phyloP scores from a whole-genome alignment of 2,797 vertebrate species.

The Sandelia bainsii region DNA sequence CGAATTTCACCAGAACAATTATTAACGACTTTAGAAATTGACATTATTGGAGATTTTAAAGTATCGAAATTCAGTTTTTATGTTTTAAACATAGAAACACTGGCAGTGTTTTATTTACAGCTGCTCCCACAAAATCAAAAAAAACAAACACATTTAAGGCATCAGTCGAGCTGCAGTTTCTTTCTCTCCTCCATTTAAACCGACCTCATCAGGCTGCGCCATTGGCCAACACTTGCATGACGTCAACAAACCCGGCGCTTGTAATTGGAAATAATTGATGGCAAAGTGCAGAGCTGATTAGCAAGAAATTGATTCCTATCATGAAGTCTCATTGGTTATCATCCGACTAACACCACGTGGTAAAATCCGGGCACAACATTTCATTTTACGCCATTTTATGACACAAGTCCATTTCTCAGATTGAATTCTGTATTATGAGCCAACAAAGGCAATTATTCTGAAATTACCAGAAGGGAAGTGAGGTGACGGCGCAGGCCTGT shows the following conservation, averaged over 20 bases:
- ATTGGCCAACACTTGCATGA: slow-evolving; percentile 65
- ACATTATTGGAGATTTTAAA: neutral
- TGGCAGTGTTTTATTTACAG: neutral
- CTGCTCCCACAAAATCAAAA: neutral
- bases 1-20: slow-evolving; percentile 5
- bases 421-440: neutral
- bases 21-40: slow-evolving; percentile 10
- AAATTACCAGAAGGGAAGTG: neutral
- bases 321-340: slow-evolving; percentile 16
- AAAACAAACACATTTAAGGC: neutral
- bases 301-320: slow-evolving; percentile 29
- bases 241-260: slow-evolving; percentile 56
- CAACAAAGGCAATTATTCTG: slow-evolving; percentile 27
- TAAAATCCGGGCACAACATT: neutral
- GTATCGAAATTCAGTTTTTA: neutral
- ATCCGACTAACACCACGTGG: slow-evolving; percentile 26
- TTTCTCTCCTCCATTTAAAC: slow-evolving; percentile 40
- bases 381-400: slow-evolving; percentile 4
- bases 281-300: slow-evolving; percentile 39
- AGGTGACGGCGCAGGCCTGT: slow-evolving; percentile 4
- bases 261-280: slow-evolving; percentile 59
- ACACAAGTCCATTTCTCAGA: neutral
- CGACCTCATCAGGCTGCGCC: slow-evolving; percentile 43
- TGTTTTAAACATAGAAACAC: neutral
- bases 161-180: neutral